phyloP scores from a whole-genome alignment of 2,888 invertebrate species.

The Acleris literana region DNA sequence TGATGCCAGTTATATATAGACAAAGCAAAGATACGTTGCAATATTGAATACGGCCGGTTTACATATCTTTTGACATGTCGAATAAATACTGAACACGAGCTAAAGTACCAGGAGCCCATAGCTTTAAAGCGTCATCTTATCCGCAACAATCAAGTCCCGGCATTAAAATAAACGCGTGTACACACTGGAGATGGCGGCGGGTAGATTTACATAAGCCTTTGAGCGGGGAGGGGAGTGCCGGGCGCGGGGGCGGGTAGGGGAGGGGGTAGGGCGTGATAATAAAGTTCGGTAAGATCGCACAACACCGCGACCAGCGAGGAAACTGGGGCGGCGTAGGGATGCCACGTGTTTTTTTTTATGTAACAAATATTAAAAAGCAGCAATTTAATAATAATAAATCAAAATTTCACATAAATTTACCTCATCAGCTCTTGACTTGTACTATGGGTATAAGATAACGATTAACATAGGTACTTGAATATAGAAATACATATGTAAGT shows the following conservation, averaged over 20 bases:
- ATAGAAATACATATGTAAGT: too few relatives aligned
- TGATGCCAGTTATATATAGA: too few relatives aligned
- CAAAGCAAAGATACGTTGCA: too few relatives aligned
- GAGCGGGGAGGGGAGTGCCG: not conserved
- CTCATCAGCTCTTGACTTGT: too few relatives aligned
- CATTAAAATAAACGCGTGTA: slow-evolving; percentile 33
- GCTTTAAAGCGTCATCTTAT: not conserved
- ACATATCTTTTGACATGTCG: too few relatives aligned
- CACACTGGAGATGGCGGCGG: slow-evolving; percentile 18
- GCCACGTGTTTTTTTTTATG: not conserved
- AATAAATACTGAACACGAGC: too few relatives aligned
- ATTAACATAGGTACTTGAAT: too few relatives aligned
- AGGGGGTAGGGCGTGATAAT: slow-evolving; percentile 23
- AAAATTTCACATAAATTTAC: too few relatives aligned
- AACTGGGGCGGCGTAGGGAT: slow-evolving; percentile 25
- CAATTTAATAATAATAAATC: too few relatives aligned
- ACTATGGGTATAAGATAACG: too few relatives aligned
- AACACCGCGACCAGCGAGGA: slow-evolving; percentile 31
- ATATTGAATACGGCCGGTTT: too few relatives aligned
- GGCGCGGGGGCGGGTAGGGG: not conserved
- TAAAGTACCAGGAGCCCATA: not conserved
- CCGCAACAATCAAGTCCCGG: slow-evolving; percentile 13
- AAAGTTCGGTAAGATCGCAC: slow-evolving; percentile 36
- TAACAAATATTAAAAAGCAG: not conserved
- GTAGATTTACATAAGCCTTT: slow-evolving; percentile 36